Conservation (phyloP, 2,888 invertebrate genomes). For the Microchrysa polita region DNA sequence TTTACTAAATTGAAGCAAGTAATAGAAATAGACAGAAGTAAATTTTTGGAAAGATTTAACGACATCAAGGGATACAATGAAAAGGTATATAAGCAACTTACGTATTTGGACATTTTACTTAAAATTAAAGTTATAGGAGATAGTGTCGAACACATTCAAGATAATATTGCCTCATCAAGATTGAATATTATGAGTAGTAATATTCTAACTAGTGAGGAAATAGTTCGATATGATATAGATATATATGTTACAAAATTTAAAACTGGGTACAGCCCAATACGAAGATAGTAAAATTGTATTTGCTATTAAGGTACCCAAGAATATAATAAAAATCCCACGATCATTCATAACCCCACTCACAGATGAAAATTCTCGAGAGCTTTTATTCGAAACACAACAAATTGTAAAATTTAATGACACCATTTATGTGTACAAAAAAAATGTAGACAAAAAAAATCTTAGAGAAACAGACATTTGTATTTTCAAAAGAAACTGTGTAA, state of each 20-base stretch:
- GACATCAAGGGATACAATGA: no score
- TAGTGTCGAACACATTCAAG: not conserved
- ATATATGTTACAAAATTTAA: conserved; percentile 37
- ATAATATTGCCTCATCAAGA: conserved; percentile 2
- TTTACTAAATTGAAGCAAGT: conserved; percentile 7
- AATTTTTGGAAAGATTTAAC: no score
- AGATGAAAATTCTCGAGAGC: not conserved
- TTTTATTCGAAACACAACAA: not conserved
- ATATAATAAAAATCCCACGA: not conserved
- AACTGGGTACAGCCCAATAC: conserved; percentile 22
- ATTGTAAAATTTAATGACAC: conserved; percentile 9
- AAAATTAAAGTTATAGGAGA: not conserved
- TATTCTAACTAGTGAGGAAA: conserved; percentile 44
- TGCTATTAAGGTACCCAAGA: conserved; percentile 38
- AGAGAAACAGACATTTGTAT: conserved; percentile 10
- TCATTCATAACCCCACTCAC: conserved; percentile 4
- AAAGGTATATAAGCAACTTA: conserved; percentile 35
- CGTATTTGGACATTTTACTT: conserved; percentile 35
- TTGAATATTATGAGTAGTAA: conserved; percentile 41
- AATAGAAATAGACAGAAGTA: not conserved
- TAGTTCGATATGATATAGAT: conserved; percentile 38
- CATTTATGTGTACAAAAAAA: conserved; percentile 4
- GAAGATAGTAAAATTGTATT: conserved; percentile 40
- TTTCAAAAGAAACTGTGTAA: conserved; percentile 2
- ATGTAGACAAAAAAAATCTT: conserved; percentile 13